These are phyloP conservation scores for Psix sp. DNA, from an alignment of 1,140 invertebrate genomes.

Conservation along the genomic window DNA sequence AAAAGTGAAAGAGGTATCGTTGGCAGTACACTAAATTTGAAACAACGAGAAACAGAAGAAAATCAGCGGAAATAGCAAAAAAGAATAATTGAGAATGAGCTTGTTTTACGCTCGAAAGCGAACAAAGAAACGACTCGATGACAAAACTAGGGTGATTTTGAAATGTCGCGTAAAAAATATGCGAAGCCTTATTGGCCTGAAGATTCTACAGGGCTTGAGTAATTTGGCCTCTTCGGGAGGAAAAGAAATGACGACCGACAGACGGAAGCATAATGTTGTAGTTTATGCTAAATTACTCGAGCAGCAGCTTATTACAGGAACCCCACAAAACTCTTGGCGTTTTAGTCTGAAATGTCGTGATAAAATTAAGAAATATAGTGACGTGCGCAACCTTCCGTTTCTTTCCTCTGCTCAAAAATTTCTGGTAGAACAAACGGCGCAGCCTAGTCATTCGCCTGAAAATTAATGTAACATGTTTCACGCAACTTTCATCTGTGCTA, in stretches of 20 bases:
- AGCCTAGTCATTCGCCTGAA: too few species aligned
- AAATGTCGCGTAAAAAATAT: constrained; percentile 62
- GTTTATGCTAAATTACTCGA: constrained; percentile 29
- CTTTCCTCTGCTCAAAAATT: constrained; percentile 5
- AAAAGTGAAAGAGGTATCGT: constrained; percentile 34
- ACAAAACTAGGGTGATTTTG: constrained; percentile 68
- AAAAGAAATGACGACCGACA: constrained; percentile 5
- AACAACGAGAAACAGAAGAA: constrained; percentile 46
- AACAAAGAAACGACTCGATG: constrained; percentile 69
- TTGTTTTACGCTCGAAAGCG: constrained; percentile 66
- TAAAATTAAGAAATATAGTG: constrained; percentile 12
- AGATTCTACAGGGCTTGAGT: constrained; percentile 50
- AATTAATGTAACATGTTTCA: too few species aligned
- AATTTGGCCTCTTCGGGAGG: constrained; percentile 61
- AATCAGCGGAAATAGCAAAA: constrained; percentile 45
- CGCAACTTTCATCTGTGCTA: too few species aligned
- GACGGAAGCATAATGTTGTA: constrained; percentile 23
- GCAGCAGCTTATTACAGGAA: constrained; percentile 20
- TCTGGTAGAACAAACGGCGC: too few species aligned
- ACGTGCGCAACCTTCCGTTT: constrained; percentile 1
- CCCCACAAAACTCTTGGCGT: constrained; percentile 1
- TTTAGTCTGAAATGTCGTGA: constrained; percentile 6
- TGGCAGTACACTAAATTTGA: constrained; percentile 34
- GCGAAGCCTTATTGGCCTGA: constrained; percentile 64
- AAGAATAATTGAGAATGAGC: constrained; percentile 60